Conservation (phyloP, 2,888 invertebrate species). For the Agonopterix alstromeriana region DNA sequence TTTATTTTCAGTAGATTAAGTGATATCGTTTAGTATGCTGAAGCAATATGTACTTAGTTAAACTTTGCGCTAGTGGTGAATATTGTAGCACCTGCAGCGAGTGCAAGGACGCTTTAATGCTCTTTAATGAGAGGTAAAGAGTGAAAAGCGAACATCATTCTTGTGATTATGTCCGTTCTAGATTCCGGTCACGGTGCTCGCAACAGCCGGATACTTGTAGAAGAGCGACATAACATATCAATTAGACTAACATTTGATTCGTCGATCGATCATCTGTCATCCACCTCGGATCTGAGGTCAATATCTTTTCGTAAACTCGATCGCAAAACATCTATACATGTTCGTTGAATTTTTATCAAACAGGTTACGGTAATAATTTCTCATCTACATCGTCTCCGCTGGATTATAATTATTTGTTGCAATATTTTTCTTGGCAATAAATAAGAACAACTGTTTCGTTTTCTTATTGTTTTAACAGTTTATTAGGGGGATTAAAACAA, state of each 20-base stretch:
- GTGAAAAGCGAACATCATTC: constrained; percentile 9
- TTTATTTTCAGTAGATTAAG: constrained; percentile 2
- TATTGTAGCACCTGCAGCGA: constrained; percentile 1
- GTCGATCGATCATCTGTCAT: constrained; percentile 65
- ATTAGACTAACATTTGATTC: constrained; percentile 48
- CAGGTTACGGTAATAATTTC: constrained; percentile 43
- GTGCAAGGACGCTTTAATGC: constrained; percentile 2
- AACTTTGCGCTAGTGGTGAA: neutral
- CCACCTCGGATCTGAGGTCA: constrained; percentile 58
- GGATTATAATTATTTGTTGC: constrained; percentile 18
- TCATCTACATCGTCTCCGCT: constrained; percentile 17
- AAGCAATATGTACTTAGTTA: neutral
- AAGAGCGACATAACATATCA: constrained; percentile 58
- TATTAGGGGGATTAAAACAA: constrained; percentile 28
- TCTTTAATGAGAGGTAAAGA: constrained; percentile 5
- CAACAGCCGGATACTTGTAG: constrained; percentile 32
- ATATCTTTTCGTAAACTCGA: constrained; percentile 62
- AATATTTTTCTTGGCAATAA: constrained; percentile 17
- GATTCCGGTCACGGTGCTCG: constrained; percentile 33
- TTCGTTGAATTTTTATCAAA: constrained; percentile 54
- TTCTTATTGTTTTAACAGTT: constrained; percentile 19
- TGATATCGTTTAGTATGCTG: neutral
- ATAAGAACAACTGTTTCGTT: constrained; percentile 8
- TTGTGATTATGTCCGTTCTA: constrained; percentile 24
- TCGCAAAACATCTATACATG: constrained; percentile 35